Evolutionary conservation across 1,140 invertebrate genomes (phyloP).

Genomic region (Lepidurus apus): DNA sequence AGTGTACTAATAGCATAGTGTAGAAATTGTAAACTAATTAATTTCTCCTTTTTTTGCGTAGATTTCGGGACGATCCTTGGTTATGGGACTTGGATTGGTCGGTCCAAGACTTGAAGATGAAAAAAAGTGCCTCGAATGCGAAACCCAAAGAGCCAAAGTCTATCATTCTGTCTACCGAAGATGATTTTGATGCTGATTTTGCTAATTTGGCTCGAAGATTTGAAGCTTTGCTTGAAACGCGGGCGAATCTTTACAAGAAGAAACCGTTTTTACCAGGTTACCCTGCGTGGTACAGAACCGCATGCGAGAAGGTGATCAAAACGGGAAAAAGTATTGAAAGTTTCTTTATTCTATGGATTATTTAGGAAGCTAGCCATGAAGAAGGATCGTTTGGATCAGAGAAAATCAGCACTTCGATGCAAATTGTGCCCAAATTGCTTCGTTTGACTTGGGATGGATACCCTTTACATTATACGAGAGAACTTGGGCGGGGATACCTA

Average conservation of each 20-base stretch:
- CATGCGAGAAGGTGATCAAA: constrained; percentile 35
- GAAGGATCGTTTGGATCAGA: constrained; percentile 44
- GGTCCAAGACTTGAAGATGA: constrained; percentile 63
- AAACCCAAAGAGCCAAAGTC: constrained; percentile 41
- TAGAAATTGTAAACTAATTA: constrained; percentile 53
- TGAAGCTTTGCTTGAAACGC: constrained; percentile 56
- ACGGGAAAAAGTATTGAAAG: background rate
- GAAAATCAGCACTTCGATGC: constrained; percentile 69
- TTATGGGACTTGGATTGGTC: constrained; percentile 96
- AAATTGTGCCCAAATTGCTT: constrained; percentile 85
- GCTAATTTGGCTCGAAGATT: constrained; percentile 58
- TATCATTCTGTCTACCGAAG: constrained; percentile 37
- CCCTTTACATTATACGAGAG: constrained; percentile 75
- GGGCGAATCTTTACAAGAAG: constrained; percentile 42
- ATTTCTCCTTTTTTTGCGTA: background rate
- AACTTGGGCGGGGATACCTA: constrained; percentile 88
- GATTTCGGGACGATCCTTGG: constrained; percentile 69
- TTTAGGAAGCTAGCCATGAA: constrained; percentile 36
- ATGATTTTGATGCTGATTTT: constrained; percentile 39
- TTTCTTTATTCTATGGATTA: background rate
- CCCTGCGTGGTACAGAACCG: constrained; percentile 73
- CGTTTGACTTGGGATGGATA: constrained; percentile 88
- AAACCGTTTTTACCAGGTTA: constrained; percentile 50
- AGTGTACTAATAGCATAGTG: too few species aligned
- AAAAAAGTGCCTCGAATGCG: constrained; percentile 46